Percentiles rank a stretch among this genome's conserved stretches.
These are phyloP conservation scores for Brachycybe producta DNA, from an alignment of 2,888 invertebrate species.

Conservation along the genomic window DNA sequence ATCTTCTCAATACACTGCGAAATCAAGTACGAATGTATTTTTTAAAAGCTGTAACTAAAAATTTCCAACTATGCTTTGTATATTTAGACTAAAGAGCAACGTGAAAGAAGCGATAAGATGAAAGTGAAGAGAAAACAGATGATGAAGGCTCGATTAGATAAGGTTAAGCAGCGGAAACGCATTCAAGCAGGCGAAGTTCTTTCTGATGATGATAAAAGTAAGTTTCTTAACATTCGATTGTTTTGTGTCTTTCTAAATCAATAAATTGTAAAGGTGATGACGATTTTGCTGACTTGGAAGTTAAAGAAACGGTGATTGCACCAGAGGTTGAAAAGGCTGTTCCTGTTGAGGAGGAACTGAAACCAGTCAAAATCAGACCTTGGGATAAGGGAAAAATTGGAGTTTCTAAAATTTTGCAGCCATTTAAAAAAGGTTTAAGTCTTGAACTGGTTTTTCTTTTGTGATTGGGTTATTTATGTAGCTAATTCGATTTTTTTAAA, in stretches of 20 bases:
- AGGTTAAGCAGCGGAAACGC: conserved; percentile 32
- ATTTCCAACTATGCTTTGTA: neutral
- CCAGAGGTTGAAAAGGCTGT: conserved; percentile 2
- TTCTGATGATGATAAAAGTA: conserved; percentile 1
- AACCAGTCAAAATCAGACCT: conserved; percentile 40
- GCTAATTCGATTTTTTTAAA: neutral
- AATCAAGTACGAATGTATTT: conserved; percentile 29
- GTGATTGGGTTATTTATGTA: neutral
- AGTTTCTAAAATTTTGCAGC: conserved; percentile 26
- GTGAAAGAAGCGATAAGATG: conserved; percentile 28
- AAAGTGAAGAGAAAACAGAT: conserved; percentile 33
- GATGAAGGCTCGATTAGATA: conserved; percentile 31
- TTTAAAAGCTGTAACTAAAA: neutral
- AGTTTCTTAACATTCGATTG: neutral
- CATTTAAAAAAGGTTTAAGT: conserved; percentile 14
- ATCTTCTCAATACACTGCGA: conserved; percentile 55
- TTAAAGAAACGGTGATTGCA: conserved; percentile 6
- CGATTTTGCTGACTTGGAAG: conserved; percentile 17
- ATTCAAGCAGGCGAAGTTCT: conserved; percentile 11
- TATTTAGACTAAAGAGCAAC: conserved; percentile 29
- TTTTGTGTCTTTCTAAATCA: neutral
- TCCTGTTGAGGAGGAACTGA: neutral
- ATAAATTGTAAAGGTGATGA: too few species aligned
- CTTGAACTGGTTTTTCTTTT: too few species aligned
- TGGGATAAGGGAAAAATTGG: conserved; percentile 62